These are phyloP conservation scores for Muscicapa striata DNA, from an alignment of 2,797 vertebrate species.

Conservation along the genomic window DNA sequence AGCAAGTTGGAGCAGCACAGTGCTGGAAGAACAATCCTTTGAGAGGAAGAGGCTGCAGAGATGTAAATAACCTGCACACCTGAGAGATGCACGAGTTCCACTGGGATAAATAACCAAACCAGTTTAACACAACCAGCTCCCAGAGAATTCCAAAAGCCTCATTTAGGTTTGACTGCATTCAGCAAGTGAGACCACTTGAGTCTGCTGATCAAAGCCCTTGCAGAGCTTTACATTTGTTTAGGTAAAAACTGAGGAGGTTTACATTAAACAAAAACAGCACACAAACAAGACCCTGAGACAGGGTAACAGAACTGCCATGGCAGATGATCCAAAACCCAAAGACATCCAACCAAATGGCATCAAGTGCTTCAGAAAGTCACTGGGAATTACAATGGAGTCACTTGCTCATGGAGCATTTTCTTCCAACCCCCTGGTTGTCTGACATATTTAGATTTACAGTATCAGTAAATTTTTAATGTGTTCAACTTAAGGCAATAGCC, in stretches of 20 bases:
- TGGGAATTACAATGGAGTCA: background rate
- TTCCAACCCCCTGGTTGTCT: fast-evolving
- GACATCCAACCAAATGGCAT: background rate
- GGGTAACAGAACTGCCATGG: background rate
- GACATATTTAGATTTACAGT: background rate
- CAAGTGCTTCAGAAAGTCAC: background rate
- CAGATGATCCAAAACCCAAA: background rate
- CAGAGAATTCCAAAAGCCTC: background rate
- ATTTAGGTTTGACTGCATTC: background rate
- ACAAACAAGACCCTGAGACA: background rate
- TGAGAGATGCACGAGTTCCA: background rate
- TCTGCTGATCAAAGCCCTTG: background rate
- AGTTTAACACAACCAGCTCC: background rate
- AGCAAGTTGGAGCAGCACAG: background rate
- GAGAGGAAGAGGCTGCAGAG: background rate
- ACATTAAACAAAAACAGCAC: background rate
- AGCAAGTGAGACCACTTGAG: background rate
- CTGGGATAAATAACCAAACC: background rate
- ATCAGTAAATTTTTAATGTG: background rate
- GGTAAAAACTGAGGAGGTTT: background rate
- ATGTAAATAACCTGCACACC: background rate
- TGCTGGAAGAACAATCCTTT: background rate
- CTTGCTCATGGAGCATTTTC: background rate
- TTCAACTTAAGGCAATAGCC: background rate
- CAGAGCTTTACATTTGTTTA: background rate